Conservation (phyloP, 2,888 invertebrate species). For the Eretmocerus hayati region DNA sequence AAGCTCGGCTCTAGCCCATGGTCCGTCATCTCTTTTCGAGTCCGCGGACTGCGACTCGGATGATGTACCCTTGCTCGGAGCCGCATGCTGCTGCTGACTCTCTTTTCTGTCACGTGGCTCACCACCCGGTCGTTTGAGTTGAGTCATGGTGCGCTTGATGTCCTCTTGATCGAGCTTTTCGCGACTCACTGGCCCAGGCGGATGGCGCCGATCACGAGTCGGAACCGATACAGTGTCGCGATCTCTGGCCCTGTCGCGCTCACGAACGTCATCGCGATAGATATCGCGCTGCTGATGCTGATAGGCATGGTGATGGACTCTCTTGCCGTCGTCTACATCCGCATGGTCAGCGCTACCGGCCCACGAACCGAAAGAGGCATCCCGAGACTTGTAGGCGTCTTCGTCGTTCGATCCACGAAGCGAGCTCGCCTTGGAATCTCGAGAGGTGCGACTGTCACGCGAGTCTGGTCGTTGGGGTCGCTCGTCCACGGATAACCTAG, state of each 20-base stretch:
- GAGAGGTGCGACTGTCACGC: constrained; percentile 52
- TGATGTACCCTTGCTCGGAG: no score
- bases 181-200: constrained; percentile 57
- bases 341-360: constrained; percentile 39
- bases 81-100: constrained; percentile 24
- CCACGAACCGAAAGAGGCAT: constrained; percentile 38
- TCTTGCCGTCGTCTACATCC: constrained; percentile 38
- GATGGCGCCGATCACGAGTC: constrained; percentile 44
- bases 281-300: constrained; percentile 29
- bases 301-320: constrained; percentile 1
- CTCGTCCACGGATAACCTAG: no score
- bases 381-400: constrained; percentile 27
- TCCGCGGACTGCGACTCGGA: constrained; percentile 32
- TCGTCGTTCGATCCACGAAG: constrained; percentile 36
- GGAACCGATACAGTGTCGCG: constrained; percentile 26
- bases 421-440: constrained; percentile 48
- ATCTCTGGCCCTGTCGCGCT: constrained; percentile 28
- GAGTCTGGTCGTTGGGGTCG: constrained; percentile 56
- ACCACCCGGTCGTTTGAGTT: constrained; percentile 46
- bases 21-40: constrained; percentile 51
- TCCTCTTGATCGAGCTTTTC: constrained; percentile 57
- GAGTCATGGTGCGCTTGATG: constrained; percentile 49
- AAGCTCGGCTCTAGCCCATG: constrained; percentile 50
- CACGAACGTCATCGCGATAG: constrained; percentile 38
- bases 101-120: constrained; percentile 37